A percentile compares a stretch with the other conserved stretches of the same genome.
Conservation (phyloP, 2,797 vertebrate species). For the Mormyrus hasselquistii region DNA sequence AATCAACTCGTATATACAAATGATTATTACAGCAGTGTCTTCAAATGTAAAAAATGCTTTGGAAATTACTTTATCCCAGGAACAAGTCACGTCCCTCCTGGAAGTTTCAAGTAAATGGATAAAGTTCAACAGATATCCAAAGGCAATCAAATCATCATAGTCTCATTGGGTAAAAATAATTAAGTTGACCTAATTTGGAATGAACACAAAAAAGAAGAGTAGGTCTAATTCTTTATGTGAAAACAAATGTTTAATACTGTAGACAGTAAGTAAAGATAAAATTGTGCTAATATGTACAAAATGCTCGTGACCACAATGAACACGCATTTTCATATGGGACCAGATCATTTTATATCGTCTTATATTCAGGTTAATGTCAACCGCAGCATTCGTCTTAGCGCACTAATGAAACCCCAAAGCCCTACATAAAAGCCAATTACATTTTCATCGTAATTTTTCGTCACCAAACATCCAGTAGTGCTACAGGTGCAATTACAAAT, state of each 20-base stretch:
- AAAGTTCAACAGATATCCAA: background rate
- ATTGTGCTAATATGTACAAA: background rate
- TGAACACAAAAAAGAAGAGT: background rate
- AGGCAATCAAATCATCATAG: background rate
- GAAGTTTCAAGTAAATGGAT: background rate
- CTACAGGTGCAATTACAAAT: background rate
- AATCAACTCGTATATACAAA: background rate
- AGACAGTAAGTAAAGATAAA: background rate
- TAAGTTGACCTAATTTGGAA: background rate
- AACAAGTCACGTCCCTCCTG: background rate
- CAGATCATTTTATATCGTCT: background rate
- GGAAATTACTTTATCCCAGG: background rate
- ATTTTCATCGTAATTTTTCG: background rate
- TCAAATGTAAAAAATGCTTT: background rate
- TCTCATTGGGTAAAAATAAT: background rate
- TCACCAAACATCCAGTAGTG: background rate
- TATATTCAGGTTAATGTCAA: constrained; percentile 3
- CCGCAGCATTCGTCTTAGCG: background rate
- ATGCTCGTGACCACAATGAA: background rate
- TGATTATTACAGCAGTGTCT: background rate
- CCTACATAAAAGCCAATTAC: background rate
- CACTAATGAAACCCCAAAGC: background rate
- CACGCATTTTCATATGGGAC: background rate
- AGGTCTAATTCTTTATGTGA: background rate
- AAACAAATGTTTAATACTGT: background rate